These are phyloP conservation scores for Lacanobia oleracea DNA, from an alignment of 2,888 invertebrate species.

Conservation along the genomic window DNA sequence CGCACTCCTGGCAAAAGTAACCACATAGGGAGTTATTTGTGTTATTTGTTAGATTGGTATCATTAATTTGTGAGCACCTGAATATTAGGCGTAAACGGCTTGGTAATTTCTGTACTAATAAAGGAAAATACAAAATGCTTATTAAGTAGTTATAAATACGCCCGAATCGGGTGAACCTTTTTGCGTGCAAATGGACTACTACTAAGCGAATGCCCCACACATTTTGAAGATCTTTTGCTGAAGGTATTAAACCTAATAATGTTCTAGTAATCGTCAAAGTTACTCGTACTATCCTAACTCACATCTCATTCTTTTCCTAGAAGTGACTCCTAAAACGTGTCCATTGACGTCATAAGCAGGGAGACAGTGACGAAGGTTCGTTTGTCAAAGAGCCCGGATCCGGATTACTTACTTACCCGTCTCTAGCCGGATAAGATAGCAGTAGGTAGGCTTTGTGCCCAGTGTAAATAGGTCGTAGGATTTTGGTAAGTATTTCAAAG, in stretches of 20 bases:
- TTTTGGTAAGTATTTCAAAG: not conserved
- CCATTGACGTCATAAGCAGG: conserved; percentile 28
- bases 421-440: conserved; percentile 27
- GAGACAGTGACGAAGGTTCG: conserved; percentile 49
- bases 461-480: not conserved
- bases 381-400: conserved; percentile 14
- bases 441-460: conserved; percentile 3
- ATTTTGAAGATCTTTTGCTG: not conserved
- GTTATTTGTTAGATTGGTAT: too few relatives aligned
- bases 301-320: not conserved
- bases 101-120: too few relatives aligned
- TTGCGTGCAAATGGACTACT: not conserved
- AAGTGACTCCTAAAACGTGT: conserved; percentile 2
- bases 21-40: too few relatives aligned
- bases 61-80: too few relatives aligned
- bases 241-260: not conserved
- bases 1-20: too few relatives aligned
- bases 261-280: not conserved
- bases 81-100: too few relatives aligned
- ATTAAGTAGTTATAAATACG: too few relatives aligned
- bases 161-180: not conserved
- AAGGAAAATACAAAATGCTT: too few relatives aligned
- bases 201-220: not conserved
- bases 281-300: not conserved
- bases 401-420: conserved; percentile 31